Evolutionary conservation across 2,113 vertebrate species (phyloP).

Genomic region (Tympanuchus pallidicinctus): DNA sequence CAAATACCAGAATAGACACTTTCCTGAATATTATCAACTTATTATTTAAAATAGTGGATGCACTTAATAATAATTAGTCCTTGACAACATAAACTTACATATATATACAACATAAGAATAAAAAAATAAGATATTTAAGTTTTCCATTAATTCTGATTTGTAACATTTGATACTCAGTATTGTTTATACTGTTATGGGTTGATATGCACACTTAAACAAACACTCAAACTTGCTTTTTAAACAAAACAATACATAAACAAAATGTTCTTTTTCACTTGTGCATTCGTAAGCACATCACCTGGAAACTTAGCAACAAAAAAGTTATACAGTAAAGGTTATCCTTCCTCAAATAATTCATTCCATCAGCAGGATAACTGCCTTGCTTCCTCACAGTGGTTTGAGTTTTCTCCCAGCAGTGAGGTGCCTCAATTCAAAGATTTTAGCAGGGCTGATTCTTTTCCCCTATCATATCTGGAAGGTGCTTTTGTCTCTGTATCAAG

Average conservation of each 20-base stretch:
- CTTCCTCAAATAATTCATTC: background rate
- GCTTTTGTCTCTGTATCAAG: background rate
- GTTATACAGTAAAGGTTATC: background rate
- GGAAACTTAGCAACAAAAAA: background rate
- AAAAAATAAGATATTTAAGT: background rate
- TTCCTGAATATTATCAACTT: background rate
- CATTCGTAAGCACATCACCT: background rate
- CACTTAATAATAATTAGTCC: background rate
- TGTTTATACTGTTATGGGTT: background rate
- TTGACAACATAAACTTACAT: rapidly evolving
- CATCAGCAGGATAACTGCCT: background rate
- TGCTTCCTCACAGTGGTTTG: background rate
- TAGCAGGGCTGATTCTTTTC: background rate
- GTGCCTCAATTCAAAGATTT: background rate
- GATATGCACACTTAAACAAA: background rate
- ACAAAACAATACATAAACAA: background rate
- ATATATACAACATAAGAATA: too few relatives aligned
- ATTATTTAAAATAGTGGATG: background rate
- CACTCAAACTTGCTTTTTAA: background rate
- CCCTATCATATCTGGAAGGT: background rate
- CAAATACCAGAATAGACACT: background rate
- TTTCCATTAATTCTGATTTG: background rate
- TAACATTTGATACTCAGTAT: background rate
- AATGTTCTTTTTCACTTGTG: background rate
- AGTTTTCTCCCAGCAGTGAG: background rate